Evolutionary conservation across 2,888 invertebrate genomes (phyloP).

Genomic region (Leptopterna dolabrata): DNA sequence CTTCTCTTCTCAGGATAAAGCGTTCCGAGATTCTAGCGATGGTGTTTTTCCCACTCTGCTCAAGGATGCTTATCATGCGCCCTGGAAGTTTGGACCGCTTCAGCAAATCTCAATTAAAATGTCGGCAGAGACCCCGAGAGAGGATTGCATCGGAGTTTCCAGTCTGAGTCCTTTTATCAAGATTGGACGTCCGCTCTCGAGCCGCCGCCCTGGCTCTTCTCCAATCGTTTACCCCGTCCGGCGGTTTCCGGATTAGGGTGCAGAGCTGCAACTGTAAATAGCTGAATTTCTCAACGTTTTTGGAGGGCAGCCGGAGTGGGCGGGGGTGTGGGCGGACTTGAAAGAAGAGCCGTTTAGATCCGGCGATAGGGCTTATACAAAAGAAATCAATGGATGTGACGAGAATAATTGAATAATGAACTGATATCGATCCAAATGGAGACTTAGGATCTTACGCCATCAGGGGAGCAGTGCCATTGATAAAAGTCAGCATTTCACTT

Average conservation of each 20-base stretch:
- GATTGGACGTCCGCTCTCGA: background rate
- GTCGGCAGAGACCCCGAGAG: background rate
- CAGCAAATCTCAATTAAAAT: slow-evolving; percentile 16
- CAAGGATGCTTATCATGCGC: background rate
- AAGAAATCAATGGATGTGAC: background rate
- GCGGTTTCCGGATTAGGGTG: background rate
- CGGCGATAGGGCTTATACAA: background rate
- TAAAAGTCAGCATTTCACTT: too few species aligned
- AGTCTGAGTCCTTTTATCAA: background rate
- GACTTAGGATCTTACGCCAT: too few species aligned
- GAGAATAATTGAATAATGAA: background rate
- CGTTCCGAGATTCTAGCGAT: background rate
- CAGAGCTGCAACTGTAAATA: background rate
- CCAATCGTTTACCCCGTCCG: background rate
- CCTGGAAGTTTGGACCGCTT: background rate
- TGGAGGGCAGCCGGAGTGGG: background rate
- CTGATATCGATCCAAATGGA: too few species aligned
- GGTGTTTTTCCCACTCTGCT: background rate
- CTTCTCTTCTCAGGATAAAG: background rate
- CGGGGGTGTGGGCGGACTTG: background rate
- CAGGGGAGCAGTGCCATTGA: too few species aligned
- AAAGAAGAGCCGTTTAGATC: background rate
- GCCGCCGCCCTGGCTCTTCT: background rate
- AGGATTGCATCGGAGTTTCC: background rate
- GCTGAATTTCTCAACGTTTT: background rate